phyloP scores from a whole-genome alignment of 2,888 invertebrate species.

The Mythimna vitellina region DNA sequence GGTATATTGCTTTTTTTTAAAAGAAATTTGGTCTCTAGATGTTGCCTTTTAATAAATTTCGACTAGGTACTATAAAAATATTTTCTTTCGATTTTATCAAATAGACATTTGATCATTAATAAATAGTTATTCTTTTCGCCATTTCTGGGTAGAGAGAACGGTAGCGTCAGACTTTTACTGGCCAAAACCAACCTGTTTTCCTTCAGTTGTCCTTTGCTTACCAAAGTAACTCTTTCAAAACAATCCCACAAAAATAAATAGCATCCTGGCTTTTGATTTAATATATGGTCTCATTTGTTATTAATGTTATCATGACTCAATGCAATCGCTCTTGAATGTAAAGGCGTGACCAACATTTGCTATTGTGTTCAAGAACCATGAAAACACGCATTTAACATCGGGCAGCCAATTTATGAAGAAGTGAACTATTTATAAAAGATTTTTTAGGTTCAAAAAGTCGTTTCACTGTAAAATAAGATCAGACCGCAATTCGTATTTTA shows the following conservation, averaged over 20 bases:
- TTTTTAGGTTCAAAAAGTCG: conserved; percentile 34
- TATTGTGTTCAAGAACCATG: conserved; percentile 33
- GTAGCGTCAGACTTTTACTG: too few species aligned
- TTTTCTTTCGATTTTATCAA: too few species aligned
- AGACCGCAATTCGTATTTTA: conserved; percentile 42
- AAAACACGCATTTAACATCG: conserved; percentile 23
- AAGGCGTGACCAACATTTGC: conserved; percentile 18
- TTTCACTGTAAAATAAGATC: conserved; percentile 44
- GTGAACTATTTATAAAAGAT: conserved; percentile 21
- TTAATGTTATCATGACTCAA: conserved; percentile 20
- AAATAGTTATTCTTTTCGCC: too few species aligned
- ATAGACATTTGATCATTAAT: too few species aligned
- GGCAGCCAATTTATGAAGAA: conserved; percentile 20
- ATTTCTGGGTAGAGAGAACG: too few species aligned
- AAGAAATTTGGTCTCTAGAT: too few species aligned
- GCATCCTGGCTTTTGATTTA: conserved; percentile 4
- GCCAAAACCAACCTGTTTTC: too few species aligned
- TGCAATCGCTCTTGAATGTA: conserved; percentile 28
- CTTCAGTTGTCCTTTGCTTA: too few species aligned
- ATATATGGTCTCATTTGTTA: conserved; percentile 20
- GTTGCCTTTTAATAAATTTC: too few species aligned
- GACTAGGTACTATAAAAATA: too few species aligned
- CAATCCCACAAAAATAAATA: not conserved
- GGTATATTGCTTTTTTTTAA: not conserved
- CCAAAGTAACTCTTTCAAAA: too few species aligned